Conservation (phyloP, 1,140 invertebrate genomes). For the Contarinia nasturtii region DNA sequence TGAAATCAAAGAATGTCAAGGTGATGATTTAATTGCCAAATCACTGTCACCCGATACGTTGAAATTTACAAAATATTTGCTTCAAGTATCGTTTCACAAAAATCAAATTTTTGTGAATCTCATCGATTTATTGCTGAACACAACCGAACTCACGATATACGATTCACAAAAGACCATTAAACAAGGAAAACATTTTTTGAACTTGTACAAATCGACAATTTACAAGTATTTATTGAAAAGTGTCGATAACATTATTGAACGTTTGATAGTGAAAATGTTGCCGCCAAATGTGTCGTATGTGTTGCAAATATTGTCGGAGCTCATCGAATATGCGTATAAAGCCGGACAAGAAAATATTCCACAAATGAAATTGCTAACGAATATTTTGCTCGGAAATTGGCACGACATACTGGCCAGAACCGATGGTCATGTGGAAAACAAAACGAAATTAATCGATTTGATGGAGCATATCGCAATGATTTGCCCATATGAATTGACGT, state of each 20-base stretch:
- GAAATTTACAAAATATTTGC: not conserved
- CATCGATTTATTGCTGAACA: not conserved
- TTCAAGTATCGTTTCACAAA: not conserved
- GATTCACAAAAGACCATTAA: slow-evolving; percentile 7
- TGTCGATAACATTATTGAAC: slow-evolving; percentile 2
- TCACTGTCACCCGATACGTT: not conserved
- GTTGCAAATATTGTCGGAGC: slow-evolving; percentile 1
- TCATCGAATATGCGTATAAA: slow-evolving; percentile 2
- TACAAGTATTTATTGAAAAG: slow-evolving; percentile 13
- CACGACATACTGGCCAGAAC: not conserved
- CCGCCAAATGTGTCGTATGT: not conserved
- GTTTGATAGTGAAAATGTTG: slow-evolving; percentile 5
- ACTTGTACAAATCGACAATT: slow-evolving; percentile 14
- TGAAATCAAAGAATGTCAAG: too few relatives aligned
- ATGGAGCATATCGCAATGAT: slow-evolving; percentile 1
- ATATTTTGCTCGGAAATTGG: not conserved
- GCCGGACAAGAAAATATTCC: not conserved
- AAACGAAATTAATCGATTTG: not conserved
- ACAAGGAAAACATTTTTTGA: slow-evolving; percentile 21
- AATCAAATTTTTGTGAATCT: not conserved
- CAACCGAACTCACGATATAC: slow-evolving; percentile 1
- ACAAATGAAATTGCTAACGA: not conserved
- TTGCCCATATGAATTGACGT: not conserved
- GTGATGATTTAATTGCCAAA: too few relatives aligned
- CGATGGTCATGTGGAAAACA: not conserved